phyloP scores from a whole-genome alignment of 2,888 invertebrate genomes.

The Octodonta nipae region DNA sequence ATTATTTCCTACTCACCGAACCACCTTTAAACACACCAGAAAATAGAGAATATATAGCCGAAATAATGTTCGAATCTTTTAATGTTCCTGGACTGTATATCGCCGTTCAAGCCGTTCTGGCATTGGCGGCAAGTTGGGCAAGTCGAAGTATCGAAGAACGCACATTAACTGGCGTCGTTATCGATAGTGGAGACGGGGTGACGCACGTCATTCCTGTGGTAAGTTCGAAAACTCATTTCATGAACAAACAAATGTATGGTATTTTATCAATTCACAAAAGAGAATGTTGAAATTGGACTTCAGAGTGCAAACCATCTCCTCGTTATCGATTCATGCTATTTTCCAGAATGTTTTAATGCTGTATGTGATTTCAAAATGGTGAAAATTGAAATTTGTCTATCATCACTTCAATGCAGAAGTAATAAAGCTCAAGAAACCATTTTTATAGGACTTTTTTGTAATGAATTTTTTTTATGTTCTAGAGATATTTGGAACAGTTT shows the following conservation, averaged over 20 bases:
- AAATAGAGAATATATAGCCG: constrained; percentile 88
- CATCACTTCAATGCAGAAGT: no score
- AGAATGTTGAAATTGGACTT: no score
- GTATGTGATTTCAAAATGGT: no score
- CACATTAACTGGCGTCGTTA: constrained; percentile 92
- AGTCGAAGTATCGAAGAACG: constrained; percentile 78
- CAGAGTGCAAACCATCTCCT: no score
- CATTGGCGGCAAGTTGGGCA: constrained; percentile 96
- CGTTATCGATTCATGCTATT: no score
- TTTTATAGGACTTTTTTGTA: no score
- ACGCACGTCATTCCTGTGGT: constrained; percentile 99
- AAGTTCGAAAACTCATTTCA: constrained; percentile 26
- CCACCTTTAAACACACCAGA: constrained; percentile 98
- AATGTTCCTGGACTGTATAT: constrained; percentile 99
- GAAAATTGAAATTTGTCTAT: no score
- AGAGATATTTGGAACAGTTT: no score
- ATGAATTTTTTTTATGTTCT: no score
- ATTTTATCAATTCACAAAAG: no score
- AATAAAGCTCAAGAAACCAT: no score
- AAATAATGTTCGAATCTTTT: constrained; percentile 99
- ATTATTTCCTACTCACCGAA: constrained; percentile 94
- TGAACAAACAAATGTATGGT: background rate
- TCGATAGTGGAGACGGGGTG: constrained; percentile 98
- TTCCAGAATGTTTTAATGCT: no score
- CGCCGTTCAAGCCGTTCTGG: constrained; percentile 96